Percentiles rank a stretch among this genome's conserved stretches.
phyloP scores from a whole-genome alignment of 2,797 vertebrate species.

The Sparus aurata region DNA sequence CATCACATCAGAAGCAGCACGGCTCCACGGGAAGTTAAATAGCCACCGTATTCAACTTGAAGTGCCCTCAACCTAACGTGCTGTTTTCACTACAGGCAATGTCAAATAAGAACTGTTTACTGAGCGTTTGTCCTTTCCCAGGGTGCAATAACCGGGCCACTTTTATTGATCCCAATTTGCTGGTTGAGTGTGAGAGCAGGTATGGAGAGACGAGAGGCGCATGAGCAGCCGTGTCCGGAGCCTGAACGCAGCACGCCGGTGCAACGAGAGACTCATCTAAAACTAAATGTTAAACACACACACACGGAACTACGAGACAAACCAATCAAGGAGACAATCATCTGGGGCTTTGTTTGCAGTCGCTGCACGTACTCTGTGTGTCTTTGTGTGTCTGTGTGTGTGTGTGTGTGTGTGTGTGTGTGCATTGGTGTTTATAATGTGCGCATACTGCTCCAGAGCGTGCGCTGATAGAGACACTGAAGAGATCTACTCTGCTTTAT shows the following conservation, averaged over 20 bases:
- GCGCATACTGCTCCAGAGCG: constrained; percentile 24
- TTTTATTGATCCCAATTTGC: constrained; percentile 75
- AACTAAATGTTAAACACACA: constrained; percentile 48
- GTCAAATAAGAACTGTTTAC: constrained; percentile 67
- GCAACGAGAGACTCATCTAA: constrained; percentile 59
- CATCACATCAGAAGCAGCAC: constrained; percentile 63
- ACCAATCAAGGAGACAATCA: constrained; percentile 55
- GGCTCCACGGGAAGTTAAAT: constrained; percentile 55
- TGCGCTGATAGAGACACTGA: constrained; percentile 26
- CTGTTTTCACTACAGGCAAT: constrained; percentile 58
- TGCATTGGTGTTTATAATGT: constrained; percentile 27
- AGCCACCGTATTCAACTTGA: constrained; percentile 53
- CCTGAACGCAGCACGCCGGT: constrained; percentile 1
- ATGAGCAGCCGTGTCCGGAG: constrained; percentile 1
- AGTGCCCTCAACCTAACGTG: constrained; percentile 58
- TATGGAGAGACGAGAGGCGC: constrained; percentile 41
- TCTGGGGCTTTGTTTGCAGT: constrained; percentile 39
- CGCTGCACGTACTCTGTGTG: constrained; percentile 3
- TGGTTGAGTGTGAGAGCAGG: constrained; percentile 49
- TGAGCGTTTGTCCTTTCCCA: constrained; percentile 49
- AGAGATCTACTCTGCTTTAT: constrained; percentile 49
- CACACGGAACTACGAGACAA: constrained; percentile 29
- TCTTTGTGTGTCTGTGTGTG: constrained; percentile 5
- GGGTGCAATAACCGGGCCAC: constrained; percentile 53
- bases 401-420: constrained; percentile 17